Percentiles rank a stretch among this genome's conserved stretches.
Conservation (phyloP, 1,140 invertebrate genomes). For the Polypedilum vanderplanki region DNA sequence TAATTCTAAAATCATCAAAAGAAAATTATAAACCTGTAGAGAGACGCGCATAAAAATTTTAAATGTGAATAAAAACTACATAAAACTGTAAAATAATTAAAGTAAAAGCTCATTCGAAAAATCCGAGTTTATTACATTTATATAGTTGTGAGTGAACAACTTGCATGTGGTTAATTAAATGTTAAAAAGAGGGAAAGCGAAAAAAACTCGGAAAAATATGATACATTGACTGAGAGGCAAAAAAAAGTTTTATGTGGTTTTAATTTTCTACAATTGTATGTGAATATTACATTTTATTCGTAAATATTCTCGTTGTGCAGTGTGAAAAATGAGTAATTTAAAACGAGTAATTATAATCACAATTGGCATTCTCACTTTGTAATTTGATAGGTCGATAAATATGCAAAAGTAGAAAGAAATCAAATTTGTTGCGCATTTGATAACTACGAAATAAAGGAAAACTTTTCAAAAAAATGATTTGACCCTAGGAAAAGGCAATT, state of each 20-base stretch:
- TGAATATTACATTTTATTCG: no score
- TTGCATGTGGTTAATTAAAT: slow-evolving; percentile 6
- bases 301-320: no score
- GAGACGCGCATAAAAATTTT: neutral
- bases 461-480: no score
- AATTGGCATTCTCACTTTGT: no score
- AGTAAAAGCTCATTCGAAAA: neutral
- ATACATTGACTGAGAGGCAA: neutral
- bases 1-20: no score
- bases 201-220: neutral
- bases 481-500: no score
- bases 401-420: no score
- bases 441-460: no score
- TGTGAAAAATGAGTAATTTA: no score
- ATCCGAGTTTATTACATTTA: neutral
- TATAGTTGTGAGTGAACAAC: neutral
- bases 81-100: neutral
- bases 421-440: no score
- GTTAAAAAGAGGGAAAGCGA: neutral
- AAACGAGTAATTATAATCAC: no score
- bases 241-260: slow-evolving; percentile 2
- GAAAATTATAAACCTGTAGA: neutral
- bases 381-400: no score
- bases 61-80: neutral
- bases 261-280: neutral